Evolutionary conservation across 2,888 invertebrate genomes (phyloP), one percentile per base, ranked within the genome.

Genomic region (Spisula solida): DNA sequence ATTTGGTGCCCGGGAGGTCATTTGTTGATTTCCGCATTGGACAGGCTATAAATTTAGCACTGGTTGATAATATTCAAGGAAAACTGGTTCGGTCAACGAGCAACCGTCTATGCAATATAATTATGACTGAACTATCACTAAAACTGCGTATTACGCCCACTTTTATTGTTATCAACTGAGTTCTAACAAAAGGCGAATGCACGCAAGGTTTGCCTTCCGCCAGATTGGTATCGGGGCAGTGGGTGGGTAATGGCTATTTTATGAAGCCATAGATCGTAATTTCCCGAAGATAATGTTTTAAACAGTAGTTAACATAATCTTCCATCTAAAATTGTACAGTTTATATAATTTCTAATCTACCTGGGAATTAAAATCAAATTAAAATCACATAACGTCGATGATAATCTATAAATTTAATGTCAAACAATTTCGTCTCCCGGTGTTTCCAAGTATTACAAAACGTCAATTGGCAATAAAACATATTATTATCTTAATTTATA

Each of bases 311-410:
- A 75, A 34, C 75, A 75, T 75, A 75, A 75, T 75, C 75, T 16
- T 1, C 12, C 31, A 75, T 75, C 75, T 31, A 75, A 18, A 25
- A 31, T 75, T 18, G 31, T 75, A 31, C 75, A 75, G 31, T 66
- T 75, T 75, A 31, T 75, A 75, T 31, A 75, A 75, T 75, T 75
- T 75, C 75, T 75, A 75, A 75, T 75, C 75, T 75, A 31, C n/a
- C 14, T 31, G 25, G 18, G 18, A 34, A 75, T 75, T 75, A 75
- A 75, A 75, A 34, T 75, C 75, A 75, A 75, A 75, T 75, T 75
- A 75, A 14, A 75, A 75, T 31, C 29, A 0, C 31, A 31, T 75
- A 0, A 75, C 31, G 31, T n/a, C 12, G 8, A 12, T 31, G 75
- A 14, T 75, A 75, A 31, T 75, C 75, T 14, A 16, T 29, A 18